phyloP scores from a whole-genome alignment of 23 tunicate species.

The Ascidia mentula region DNA sequence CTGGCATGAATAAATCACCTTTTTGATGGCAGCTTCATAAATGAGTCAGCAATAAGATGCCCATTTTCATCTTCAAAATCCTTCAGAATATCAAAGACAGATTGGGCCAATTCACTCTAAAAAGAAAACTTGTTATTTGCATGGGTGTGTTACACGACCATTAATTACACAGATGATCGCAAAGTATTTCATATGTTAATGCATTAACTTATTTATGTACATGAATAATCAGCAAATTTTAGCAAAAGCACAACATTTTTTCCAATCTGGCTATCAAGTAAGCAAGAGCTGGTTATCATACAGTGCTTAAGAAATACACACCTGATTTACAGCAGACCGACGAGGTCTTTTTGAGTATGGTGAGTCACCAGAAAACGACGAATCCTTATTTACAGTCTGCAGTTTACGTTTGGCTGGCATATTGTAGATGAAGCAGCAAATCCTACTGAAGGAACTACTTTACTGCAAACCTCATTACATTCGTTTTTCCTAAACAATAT shows the following conservation, averaged over 20 bases:
- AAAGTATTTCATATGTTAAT: too few species aligned
- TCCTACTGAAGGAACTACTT: too few species aligned
- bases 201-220: neutral
- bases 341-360: constrained; percentile 87
- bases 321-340: constrained; percentile 58
- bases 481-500: too few species aligned
- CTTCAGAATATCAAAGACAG: constrained; percentile 45
- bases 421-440: too few species aligned
- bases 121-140: too few species aligned
- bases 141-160: too few species aligned
- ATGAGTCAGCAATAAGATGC: constrained; percentile 32
- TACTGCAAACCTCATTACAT: too few species aligned
- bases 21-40: constrained; percentile 79
- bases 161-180: too few species aligned
- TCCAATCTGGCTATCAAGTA: neutral
- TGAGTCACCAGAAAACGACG: constrained; percentile 38
- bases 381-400: constrained; percentile 34
- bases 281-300: too few species aligned
- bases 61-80: constrained; percentile 66
- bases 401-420: constrained; percentile 86
- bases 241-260: neutral
- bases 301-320: neutral
- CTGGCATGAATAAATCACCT: constrained; percentile 28
- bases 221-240: neutral
- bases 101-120: constrained; percentile 75